A percentile compares a stretch with the other conserved stretches of the same genome.
Evolutionary conservation across 2,888 invertebrate species (phyloP).

Genomic region (Netelia fuscicornis): DNA sequence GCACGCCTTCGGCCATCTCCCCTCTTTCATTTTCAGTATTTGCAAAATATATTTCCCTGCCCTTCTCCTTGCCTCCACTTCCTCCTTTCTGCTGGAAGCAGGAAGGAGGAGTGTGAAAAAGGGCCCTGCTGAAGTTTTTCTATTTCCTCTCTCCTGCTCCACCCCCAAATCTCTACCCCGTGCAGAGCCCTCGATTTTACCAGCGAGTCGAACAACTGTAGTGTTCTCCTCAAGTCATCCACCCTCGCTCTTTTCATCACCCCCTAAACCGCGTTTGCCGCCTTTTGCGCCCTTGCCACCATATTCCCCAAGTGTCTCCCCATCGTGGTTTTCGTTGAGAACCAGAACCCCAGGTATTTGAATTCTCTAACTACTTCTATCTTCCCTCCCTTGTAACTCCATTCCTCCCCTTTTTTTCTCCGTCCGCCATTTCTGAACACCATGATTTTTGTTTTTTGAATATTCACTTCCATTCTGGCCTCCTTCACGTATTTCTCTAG

Average conservation of each 20-base stretch:
- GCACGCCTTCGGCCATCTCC: conserved; percentile 46
- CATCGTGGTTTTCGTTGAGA: conserved; percentile 7
- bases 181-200: conserved; percentile 8
- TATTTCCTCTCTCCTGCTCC: conserved; percentile 18
- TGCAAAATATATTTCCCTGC: conserved; percentile 30
- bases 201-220: conserved; percentile 21
- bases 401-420: conserved; percentile 6
- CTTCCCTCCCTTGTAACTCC: neutral
- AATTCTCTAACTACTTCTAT: conserved; percentile 31
- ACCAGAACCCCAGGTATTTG: conserved; percentile 56
- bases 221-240: neutral
- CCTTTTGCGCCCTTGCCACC: conserved; percentile 2
- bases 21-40: conserved; percentile 3
- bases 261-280: no score
- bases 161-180: conserved; percentile 38
- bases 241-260: neutral
- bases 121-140: conserved; percentile 15
- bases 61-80: conserved; percentile 37
- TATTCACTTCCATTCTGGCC: conserved; percentile 26
- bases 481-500: conserved; percentile 6
- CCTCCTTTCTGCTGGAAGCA: neutral
- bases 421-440: conserved; percentile 10
- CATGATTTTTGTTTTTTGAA: conserved; percentile 23
- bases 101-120: no score
- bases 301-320: neutral